Base-by-base conservation (phyloP, 2,797 vertebrate species). In the Paguma larvata region DNA sequence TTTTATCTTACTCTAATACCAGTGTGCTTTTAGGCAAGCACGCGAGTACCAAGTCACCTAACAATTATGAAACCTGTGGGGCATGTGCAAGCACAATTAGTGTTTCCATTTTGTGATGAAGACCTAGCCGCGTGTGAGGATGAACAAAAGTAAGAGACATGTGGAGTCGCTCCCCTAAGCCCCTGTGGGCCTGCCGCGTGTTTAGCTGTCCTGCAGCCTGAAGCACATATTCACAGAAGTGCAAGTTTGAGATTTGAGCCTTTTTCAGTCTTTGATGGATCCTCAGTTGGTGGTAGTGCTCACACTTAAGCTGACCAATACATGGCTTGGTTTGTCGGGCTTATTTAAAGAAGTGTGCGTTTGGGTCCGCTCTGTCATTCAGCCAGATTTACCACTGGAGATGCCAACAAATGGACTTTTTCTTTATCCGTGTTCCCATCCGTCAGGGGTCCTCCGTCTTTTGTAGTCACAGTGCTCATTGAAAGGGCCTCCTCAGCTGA, bases 211-310 rank as follows among this genome's bases (percentile, higher is more conserved):
- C 56, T 46, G 6, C 5, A 48, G 11, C 80, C 86, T 46, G 84
- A 41, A 88, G 51, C 72, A 18, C 51, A 3, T 72, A 4, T 59
- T 51, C 11, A 93, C 19, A 21, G 6, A 80, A 68, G 63, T 73
- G 13, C 15, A 53, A 9, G 14, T 87, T 97, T 93, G n/a, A 89
- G 27, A 32, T 32, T 91, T 62, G 85, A 59, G 34, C 10, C 63
- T 34, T 68, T 97, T 97, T 89, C 94, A 93, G 89, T 94, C 53
- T 94, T 96, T 13, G 62, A 92, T 84, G 75, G 56, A 70, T 38
- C n/a, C 51, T 15, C 0, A 0, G 80, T 65, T 51, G 80, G 67
- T 89, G 7, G 84, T 72, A 15, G 34, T 62, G 68, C 8, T 65
- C 38, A 73, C 27, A 44, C 46, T 34, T 46, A 44, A 0, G 18